Evolutionary conservation across 1,140 invertebrate species (phyloP), one percentile per base, ranked within the genome.

Genomic region (Drosophila tsacasi): DNA sequence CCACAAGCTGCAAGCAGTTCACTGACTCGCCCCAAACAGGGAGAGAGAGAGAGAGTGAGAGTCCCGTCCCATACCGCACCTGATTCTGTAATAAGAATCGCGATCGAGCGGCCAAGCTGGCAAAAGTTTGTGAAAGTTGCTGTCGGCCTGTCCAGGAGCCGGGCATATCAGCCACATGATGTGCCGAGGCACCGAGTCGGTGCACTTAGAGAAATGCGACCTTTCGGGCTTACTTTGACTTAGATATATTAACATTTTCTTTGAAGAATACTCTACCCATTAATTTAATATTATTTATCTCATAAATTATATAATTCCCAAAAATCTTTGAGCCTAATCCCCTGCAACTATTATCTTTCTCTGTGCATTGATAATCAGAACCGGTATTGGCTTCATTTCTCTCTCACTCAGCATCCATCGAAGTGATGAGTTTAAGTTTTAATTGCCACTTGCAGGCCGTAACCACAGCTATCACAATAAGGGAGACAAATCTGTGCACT

Each of bases 81-180:
- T 89, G 85, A 87, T 89, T 87, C 84, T 87, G 84, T 87, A 87
- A 87, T 87, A 87, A 87, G 84, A 87, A 87, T 81, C 55, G 77
- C 78, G 52, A 59, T 76, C 83, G 62, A 64, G n/a, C 46, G 12
- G 44, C 63, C 52, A 12, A 63, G n/a, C 59, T 58, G 69, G 69
- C 60, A 66, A 73, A 58, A 79, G 60, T 89, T 87, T 87, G 84
- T 87, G 84, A 87, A 87, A 87, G 84, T 90, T 89, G 84, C 89
- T 75, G 77, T 40, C 76, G 54, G 60, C 73, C 84, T 79, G 58
- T 87, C 85, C 89, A 87, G 85, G 85, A 87, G 72, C 25, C 37
- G 76, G 62, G 27, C 79, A 79, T 76, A 79, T 81, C 83, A 80
- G 76, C 71, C 79, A 79, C 62, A 87, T 89, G 84, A 89, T 89